Conservation (phyloP, 2,113 vertebrate genomes). For the Atractosteus spatula region DNA sequence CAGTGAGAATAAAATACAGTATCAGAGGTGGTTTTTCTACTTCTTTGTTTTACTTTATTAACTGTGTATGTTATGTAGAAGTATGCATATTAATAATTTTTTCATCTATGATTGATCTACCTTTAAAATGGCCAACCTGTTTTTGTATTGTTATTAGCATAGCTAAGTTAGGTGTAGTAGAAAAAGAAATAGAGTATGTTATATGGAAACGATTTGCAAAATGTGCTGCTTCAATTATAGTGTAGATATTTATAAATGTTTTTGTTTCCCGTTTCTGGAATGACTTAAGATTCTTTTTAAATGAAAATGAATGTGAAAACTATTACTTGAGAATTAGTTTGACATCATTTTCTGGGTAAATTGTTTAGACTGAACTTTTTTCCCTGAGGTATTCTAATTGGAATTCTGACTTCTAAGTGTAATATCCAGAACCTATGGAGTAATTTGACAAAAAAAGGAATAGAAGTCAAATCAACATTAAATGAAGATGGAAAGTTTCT, state of each 20-base stretch:
- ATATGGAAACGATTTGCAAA: conserved; percentile 55
- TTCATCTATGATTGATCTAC: conserved; percentile 43
- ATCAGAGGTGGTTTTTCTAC: conserved; percentile 5
- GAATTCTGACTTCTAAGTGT: not conserved
- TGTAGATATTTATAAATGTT: conserved; percentile 48
- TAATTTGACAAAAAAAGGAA: not conserved
- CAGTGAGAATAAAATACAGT: too few relatives aligned
- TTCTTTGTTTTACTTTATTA: conserved; percentile 52
- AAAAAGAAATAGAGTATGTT: conserved; percentile 52
- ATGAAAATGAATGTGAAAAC: conserved; percentile 58
- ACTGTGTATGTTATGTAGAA: conserved; percentile 36
- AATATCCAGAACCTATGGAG: conserved; percentile 2
- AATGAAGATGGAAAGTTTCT: not conserved
- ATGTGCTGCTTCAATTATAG: conserved; percentile 60
- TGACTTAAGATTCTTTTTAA: conserved; percentile 52
- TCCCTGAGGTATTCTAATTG: conserved; percentile 37
- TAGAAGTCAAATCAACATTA: conserved; percentile 3
- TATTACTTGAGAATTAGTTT: conserved; percentile 35
- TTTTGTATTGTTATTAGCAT: conserved; percentile 37
- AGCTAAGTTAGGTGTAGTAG: conserved; percentile 44
- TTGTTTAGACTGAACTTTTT: conserved; percentile 42
- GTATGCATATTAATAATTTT: conserved; percentile 31
- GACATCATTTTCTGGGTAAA: too few relatives aligned
- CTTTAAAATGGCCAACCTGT: conserved; percentile 50
- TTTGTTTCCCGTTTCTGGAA: conserved; percentile 51